Base-by-base conservation (phyloP, 1,140 invertebrate genomes). In the Diachasma alloeum region DNA sequence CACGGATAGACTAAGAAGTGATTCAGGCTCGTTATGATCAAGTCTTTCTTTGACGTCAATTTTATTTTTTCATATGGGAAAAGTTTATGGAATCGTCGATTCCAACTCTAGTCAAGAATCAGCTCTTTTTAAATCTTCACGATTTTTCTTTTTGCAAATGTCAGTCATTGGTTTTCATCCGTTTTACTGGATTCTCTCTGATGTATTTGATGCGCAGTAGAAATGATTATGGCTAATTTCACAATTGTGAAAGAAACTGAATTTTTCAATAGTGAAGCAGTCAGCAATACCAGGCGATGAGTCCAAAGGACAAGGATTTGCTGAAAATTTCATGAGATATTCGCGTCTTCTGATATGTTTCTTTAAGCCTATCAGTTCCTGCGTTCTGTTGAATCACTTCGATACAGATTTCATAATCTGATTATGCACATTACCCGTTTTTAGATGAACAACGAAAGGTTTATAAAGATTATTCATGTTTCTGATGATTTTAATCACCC, bases 21-120 rank as follows among this genome's bases (percentile, higher is more conserved):
- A n/a, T 13, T 3, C 9, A 42, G 39, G 39, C 39, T 31, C 15
- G 24, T 15, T 19, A 69, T 44, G 66, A 75, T 72, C 37, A 24
- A 44, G 26, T 48, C 44, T 46, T 22, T 70, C 36, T 72, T 73
- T 24, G 26, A 19, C 68, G 26, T 67, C n/a, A 1, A 72, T 26
- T 69, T 42, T 26, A 26, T 39, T 53, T 73, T 59, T 17, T 37
- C 10, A 39, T n/a, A 36, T n/a, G 42, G 10, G 10, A n/a, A 72
- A 67, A 48, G 42, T 74, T 22, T 59, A 56, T 73, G 10, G 48
- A 46, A n/a, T 78, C 72, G 44, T 77, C 59, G 26, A 75, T 78
- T 74, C 77, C 79, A 72, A 82, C 75, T 87, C 86, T 87, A 87
- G 86, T 86, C 85, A 84, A 81, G 75, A 81, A 79, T 79, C 79